Conservation (phyloP, 2,888 invertebrate genomes). For the Spialia ferax region DNA sequence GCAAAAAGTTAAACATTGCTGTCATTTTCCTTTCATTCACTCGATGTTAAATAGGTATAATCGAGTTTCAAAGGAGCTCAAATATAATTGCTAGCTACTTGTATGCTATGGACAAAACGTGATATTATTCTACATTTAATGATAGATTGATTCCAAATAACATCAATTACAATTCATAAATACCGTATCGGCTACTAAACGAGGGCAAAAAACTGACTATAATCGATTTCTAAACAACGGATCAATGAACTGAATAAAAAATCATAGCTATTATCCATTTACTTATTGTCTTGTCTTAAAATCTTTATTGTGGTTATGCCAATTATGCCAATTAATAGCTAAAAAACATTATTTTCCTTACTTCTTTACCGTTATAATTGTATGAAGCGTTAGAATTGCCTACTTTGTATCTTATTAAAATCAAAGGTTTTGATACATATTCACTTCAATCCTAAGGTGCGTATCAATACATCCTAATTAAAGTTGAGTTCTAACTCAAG, state of each 20-base stretch:
- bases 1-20: no score
- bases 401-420: no score
- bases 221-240: constrained; percentile 8
- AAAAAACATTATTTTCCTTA: background rate
- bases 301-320: background rate
- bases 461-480: no score
- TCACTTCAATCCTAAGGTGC: no score
- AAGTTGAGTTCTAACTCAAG: no score
- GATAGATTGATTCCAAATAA: background rate
- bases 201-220: background rate
- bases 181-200: constrained; percentile 4
- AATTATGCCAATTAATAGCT: background rate
- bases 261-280: background rate
- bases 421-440: no score
- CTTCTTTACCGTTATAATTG: background rate
- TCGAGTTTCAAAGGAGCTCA: no score
- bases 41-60: no score
- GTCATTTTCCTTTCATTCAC: no score
- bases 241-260: constrained; percentile 19
- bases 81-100: no score
- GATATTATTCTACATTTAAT: background rate
- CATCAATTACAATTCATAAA: constrained; percentile 8
- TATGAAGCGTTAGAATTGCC: background rate
- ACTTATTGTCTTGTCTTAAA: background rate
- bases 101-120: background rate